phyloP scores from a whole-genome alignment of 30 jellyfish, hydroid and myxozoan species.

The Aurelia sp. region DNA sequence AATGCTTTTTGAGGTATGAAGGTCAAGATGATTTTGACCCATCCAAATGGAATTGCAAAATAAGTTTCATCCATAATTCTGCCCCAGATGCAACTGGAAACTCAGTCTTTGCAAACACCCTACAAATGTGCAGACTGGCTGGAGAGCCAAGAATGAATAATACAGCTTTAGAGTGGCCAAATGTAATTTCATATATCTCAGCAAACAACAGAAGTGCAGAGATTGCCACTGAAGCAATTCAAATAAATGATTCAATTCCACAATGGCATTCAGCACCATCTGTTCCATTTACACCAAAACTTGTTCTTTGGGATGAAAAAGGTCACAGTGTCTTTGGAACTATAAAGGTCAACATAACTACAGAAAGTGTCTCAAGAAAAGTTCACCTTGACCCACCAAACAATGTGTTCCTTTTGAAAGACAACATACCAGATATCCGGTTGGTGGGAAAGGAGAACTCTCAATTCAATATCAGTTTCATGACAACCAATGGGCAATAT shows the following conservation, averaged over 20 bases:
- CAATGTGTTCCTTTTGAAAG: slow-evolving; percentile 61
- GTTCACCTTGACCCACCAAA: slow-evolving; percentile 74
- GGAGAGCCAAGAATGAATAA: slow-evolving; percentile 57
- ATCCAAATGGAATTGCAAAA: slow-evolving; percentile 60
- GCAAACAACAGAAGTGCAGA: slow-evolving; percentile 50
- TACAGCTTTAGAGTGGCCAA: slow-evolving; percentile 76
- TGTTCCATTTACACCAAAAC: slow-evolving; percentile 76
- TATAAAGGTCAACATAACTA: slow-evolving; percentile 35
- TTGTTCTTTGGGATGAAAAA: slow-evolving; percentile 63
- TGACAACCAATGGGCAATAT: slow-evolving; percentile 81
- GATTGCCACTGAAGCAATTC: slow-evolving; percentile 78
- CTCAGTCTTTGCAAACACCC: slow-evolving; percentile 78
- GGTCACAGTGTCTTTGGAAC: slow-evolving; percentile 82
- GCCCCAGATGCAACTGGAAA: slow-evolving; percentile 89
- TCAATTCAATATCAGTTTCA: slow-evolving; percentile 43
- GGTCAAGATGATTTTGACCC: slow-evolving; percentile 47
- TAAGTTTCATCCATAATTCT: slow-evolving; percentile 67
- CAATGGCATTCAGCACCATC: slow-evolving; percentile 77
- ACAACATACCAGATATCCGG: slow-evolving; percentile 52
- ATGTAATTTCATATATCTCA: slow-evolving; percentile 11
- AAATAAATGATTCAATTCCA: slow-evolving; percentile 3
- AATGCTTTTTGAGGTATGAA: slow-evolving; percentile 75
- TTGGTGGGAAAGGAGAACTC: slow-evolving; percentile 49
- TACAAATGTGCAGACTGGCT: slow-evolving; percentile 71
- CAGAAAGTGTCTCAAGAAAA: slow-evolving; percentile 16